These are phyloP conservation scores for Apodemus speciosus DNA, from an alignment of 2,113 vertebrate species.

Conservation along the genomic window DNA sequence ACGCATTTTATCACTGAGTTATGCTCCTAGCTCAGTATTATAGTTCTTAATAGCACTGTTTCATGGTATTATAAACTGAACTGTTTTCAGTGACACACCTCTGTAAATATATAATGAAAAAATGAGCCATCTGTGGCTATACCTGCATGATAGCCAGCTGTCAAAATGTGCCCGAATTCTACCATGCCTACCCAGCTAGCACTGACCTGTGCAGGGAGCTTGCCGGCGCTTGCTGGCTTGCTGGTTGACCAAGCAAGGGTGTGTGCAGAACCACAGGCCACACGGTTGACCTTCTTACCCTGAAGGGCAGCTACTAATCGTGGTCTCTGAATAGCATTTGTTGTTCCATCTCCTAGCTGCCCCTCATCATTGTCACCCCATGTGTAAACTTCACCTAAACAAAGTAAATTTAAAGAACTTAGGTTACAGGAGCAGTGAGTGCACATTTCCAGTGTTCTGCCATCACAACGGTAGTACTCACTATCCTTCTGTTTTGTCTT, in stretches of 20 bases:
- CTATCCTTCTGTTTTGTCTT: not conserved
- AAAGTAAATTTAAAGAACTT: not conserved
- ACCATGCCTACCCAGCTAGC: too few relatives aligned
- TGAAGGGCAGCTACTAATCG: conserved; percentile 96
- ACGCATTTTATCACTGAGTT: not conserved
- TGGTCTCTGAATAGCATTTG: conserved; percentile 98
- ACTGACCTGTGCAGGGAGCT: conserved; percentile 95
- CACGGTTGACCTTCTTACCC: conserved; percentile 98
- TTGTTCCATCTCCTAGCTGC: conserved; percentile 97
- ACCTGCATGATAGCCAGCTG: not conserved
- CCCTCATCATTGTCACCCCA: conserved; percentile 99
- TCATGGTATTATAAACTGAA: not conserved
- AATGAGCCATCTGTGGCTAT: not conserved
- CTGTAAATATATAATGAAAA: not conserved
- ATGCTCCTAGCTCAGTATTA: not conserved
- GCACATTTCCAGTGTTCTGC: too few relatives aligned
- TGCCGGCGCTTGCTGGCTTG: conserved; percentile 97
- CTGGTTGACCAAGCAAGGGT: conserved; percentile 98
- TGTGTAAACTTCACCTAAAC: conserved; percentile 95
- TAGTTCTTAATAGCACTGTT: not conserved
- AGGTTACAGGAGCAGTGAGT: not conserved
- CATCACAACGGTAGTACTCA: not conserved
- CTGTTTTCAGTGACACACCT: not conserved
- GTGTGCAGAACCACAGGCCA: conserved; percentile 98
- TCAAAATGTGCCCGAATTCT: not conserved